These are phyloP conservation scores for Lasioglossum calceatum DNA, from an alignment of 2,888 invertebrate species.

Conservation along the genomic window DNA sequence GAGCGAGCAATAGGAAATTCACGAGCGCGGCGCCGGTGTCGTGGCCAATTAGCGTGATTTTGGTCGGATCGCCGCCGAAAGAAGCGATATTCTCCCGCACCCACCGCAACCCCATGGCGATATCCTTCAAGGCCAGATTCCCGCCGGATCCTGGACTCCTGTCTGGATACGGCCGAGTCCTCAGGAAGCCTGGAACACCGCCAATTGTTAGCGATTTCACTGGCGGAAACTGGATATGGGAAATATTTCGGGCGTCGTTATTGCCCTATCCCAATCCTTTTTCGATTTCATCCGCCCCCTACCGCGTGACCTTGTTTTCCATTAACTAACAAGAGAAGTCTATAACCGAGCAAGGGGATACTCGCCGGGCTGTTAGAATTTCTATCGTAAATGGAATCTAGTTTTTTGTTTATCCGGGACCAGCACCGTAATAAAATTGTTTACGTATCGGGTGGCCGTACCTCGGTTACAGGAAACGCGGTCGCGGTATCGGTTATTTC, in stretches of 20 bases:
- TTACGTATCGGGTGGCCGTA: slow-evolving; percentile 1
- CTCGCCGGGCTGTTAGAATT: background rate
- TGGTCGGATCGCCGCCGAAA: slow-evolving; percentile 94
- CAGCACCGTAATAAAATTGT: slow-evolving; percentile 27
- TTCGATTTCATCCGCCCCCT: slow-evolving; percentile 15
- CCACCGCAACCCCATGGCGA: slow-evolving; percentile 93
- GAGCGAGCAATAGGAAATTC: slow-evolving; percentile 93
- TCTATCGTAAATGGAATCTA: slow-evolving; percentile 40
- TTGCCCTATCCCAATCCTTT: slow-evolving; percentile 31
- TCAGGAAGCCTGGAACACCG: slow-evolving; percentile 86
- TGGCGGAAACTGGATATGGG: slow-evolving; percentile 1
- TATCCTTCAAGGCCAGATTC: slow-evolving; percentile 93
- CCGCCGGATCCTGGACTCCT: slow-evolving; percentile 85
- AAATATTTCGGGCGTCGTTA: slow-evolving; percentile 34
- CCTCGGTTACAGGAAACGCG: slow-evolving; percentile 15
- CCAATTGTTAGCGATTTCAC: slow-evolving; percentile 34
- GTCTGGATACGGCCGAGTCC: slow-evolving; percentile 84
- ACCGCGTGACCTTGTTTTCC: background rate
- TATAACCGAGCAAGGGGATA: background rate
- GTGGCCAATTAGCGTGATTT: slow-evolving; percentile 94
- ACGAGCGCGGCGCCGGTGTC: slow-evolving; percentile 94
- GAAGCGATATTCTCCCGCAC: slow-evolving; percentile 92
- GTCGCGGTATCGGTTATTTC: slow-evolving; percentile 15
- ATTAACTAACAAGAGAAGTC: background rate
- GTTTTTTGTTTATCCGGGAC: background rate